Base-by-base conservation (phyloP, 2,888 invertebrate species). In the Tinea pellionella region DNA sequence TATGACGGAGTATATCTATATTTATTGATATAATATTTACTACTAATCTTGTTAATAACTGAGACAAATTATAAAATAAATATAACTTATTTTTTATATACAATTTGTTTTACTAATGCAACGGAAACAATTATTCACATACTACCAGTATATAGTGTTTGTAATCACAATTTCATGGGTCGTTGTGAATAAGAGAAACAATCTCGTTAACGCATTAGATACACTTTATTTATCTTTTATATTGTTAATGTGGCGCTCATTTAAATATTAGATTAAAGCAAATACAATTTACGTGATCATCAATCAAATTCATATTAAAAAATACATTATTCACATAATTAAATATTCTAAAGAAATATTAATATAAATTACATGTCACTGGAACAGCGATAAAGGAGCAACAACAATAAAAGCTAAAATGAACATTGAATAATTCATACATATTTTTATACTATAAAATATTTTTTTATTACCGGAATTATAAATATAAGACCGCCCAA, bases 161-260 rank as follows among this genome's bases (percentile, higher is more conserved):
- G 53, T 53, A 53, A 53, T 53, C 76, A 82, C 73, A 77, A 81
- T 82, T 84, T 84, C 81, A 85, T 80, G 82, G 80, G 72, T 77
- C 72, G 73, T 83, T 77, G 78, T 57, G 60, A 59, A 61, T 74
- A 71, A 72, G 74, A 69, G 74, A 73, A 73, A 74, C 73, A 73
- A 74, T 75, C 77, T 77, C 70, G 77, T 79, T 84, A 82, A 81
- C 74, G 71, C 71, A 76, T 80, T 77, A 71, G 80, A 81, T 82
- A 85, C 80, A 84, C 68, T 69, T 73, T 74, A 75, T 76, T 73
- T 75, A 70, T 74, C 47, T 12, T 32, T 57, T 32, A 57, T 55
- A 29, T 32, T 57, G 57, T 57, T 57, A 55, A 55, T 16, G 13
- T 9, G 53, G 6, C n/a, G 19, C 9, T 53, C 53, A 53, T 53